Base-by-base conservation (phyloP, 2,113 vertebrate genomes). In the Hiodon alosoides region DNA sequence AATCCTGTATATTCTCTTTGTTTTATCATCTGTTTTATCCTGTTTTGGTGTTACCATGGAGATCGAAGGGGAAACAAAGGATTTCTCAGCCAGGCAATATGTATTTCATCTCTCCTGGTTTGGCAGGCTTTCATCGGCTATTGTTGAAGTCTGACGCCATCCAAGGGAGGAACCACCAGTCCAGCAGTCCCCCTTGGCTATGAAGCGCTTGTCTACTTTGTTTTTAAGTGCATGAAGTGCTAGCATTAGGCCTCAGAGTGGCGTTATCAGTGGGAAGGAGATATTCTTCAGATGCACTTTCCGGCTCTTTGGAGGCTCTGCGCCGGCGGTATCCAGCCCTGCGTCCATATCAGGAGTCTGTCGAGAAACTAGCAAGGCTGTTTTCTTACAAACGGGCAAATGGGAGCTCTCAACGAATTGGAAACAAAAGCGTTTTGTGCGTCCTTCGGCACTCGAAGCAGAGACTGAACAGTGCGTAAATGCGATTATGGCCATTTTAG, bases 31-130 rank as follows among this genome's bases (percentile, higher is more conserved):
- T 79, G 79, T 79, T 64, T 76, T 85, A 78, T 90, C 86, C 87
- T 90, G 90, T 91, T 90, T 85, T 86, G 84, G 79, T 7, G 80
- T 91, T 81, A 73, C 89, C 68, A 78, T 83, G 75, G 85, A 74
- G 73, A 89, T 83, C 46, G 52, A 51, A 46, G 52, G 67, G 82
- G 89, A 88, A 87, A 88, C 82, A 83, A 71, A 76, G 77, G 52
- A 78, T 78, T 69, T 73, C 60, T 74, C 76, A 73, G 72, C 62
- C 78, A 73, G 83, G 83, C 82, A 82, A 51, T 57, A 57, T 67
- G 17, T 75, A 17, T 77, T 79, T 74, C 80, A 61, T 71, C 74
- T 68, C 76, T 78, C 72, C 69, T 78, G 62, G 73, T 70, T 72
- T 54, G 61, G 69, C 68, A 66, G 74, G 71, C 67, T 48, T 65